Conservation (phyloP, 2,888 invertebrate genomes). For the Hymenopus coronatus region DNA sequence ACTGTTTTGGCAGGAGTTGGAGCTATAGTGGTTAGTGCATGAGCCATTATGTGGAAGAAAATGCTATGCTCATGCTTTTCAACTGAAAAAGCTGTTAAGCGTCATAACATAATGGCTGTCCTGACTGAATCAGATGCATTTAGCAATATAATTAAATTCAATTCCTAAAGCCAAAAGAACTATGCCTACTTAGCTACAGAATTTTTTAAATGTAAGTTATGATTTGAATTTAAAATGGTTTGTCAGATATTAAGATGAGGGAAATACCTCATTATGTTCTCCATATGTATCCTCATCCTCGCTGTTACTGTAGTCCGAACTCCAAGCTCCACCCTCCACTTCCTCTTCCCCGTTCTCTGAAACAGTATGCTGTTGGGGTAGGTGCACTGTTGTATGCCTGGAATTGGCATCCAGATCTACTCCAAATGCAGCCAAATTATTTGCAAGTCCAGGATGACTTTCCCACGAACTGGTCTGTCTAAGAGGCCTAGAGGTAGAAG, state of each 20-base stretch:
- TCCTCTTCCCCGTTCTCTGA: conserved; percentile 39
- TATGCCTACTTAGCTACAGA: not conserved
- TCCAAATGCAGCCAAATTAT: conserved; percentile 1
- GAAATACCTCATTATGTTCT: conserved; percentile 56
- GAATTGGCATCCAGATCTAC: conserved; percentile 16
- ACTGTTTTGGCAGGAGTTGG: too few species aligned
- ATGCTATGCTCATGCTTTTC: too few species aligned
- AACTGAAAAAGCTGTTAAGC: too few species aligned
- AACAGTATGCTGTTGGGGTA: conserved; percentile 5
- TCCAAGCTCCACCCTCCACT: conserved; percentile 79
- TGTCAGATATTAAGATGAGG: conserved; percentile 36
- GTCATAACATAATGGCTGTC: too few species aligned
- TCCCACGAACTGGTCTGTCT: conserved; percentile 80
- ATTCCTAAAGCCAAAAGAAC: too few species aligned
- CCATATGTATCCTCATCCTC: conserved; percentile 76
- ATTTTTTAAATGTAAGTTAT: not conserved
- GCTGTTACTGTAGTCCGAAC: conserved; percentile 87
- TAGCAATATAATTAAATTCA: too few species aligned
- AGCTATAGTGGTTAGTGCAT: too few species aligned
- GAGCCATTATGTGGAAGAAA: too few species aligned
- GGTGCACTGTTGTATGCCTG: conserved; percentile 10
- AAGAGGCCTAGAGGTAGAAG: conserved; percentile 56
- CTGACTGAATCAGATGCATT: too few species aligned
- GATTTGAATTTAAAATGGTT: not conserved
- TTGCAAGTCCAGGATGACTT: conserved; percentile 41